Evolutionary conservation across 2,797 vertebrate species (phyloP).

Genomic region (Echiichthys vipera): DNA sequence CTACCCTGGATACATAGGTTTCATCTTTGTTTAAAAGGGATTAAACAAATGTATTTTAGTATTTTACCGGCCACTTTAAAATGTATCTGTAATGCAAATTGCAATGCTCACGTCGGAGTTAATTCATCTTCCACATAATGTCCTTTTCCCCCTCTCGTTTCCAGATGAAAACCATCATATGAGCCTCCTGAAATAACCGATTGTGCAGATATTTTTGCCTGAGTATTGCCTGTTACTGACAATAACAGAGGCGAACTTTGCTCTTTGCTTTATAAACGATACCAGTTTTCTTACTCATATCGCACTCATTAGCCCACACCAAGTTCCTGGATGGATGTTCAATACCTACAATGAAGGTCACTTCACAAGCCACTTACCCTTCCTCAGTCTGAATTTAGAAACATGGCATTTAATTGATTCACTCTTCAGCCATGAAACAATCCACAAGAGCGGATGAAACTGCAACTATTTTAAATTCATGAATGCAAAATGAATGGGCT

Average conservation of each 20-base stretch:
- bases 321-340: constrained; percentile 36
- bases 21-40: constrained; percentile 30
- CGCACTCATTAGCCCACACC: constrained; percentile 26
- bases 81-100: constrained; percentile 4
- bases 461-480: constrained; percentile 42
- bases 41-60: constrained; percentile 26
- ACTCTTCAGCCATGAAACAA: constrained; percentile 32
- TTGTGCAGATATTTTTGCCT: constrained; percentile 30
- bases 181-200: constrained; percentile 8
- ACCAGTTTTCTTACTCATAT: constrained; percentile 26
- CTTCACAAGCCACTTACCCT: constrained; percentile 38
- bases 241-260: constrained; percentile 25
- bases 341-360: constrained; percentile 57
- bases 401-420: constrained; percentile 48
- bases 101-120: not conserved
- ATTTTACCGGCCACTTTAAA: constrained; percentile 14
- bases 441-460: constrained; percentile 37
- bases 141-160: too few relatives aligned
- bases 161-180: not conserved
- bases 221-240: constrained; percentile 6
- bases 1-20: constrained; percentile 11
- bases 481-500: constrained; percentile 40
- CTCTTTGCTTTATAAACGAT: constrained; percentile 35
- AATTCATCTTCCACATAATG: not conserved
- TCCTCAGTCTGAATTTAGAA: constrained; percentile 51